Percentiles rank a stretch among this genome's conserved stretches.
Evolutionary conservation across 2,888 invertebrate genomes (phyloP).

Genomic region (Sphaeridia pumilis): DNA sequence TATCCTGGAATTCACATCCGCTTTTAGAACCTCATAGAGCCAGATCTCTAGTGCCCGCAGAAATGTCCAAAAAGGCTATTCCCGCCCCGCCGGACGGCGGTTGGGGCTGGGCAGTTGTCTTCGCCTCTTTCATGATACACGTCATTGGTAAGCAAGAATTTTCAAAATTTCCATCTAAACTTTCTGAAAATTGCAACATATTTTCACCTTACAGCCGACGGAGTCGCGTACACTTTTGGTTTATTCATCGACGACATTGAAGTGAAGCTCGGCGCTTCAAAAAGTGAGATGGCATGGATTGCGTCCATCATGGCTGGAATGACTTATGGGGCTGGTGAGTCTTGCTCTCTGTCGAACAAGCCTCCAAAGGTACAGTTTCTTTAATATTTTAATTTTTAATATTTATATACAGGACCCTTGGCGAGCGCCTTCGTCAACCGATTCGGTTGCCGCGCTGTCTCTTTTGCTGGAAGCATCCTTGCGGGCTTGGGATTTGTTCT

Average conservation of each 20-base stretch:
- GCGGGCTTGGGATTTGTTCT: slow-evolving; percentile 63
- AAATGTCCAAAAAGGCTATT: slow-evolving; percentile 5
- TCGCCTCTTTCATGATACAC: slow-evolving; percentile 94
- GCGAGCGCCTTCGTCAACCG: slow-evolving; percentile 90
- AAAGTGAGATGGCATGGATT: slow-evolving; percentile 82
- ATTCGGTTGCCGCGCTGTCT: slow-evolving; percentile 83
- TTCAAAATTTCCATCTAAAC: too few species aligned
- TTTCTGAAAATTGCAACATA: too few species aligned
- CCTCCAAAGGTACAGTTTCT: too few species aligned
- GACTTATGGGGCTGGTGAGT: slow-evolving; percentile 81
- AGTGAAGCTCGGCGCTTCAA: slow-evolving; percentile 68
- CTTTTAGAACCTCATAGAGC: too few species aligned
- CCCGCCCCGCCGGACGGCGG: slow-evolving; percentile 43
- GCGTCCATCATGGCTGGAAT: slow-evolving; percentile 88
- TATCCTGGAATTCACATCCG: too few species aligned
- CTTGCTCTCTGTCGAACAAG: too few species aligned
- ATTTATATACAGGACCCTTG: slow-evolving; percentile 84
- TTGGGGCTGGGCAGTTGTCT: slow-evolving; percentile 90
- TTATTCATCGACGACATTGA: slow-evolving; percentile 81
- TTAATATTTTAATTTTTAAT: too few species aligned
- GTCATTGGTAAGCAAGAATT: slow-evolving; percentile 69
- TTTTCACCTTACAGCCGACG: slow-evolving; percentile 66
- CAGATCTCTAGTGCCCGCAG: too few species aligned
- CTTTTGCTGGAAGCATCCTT: slow-evolving; percentile 73
- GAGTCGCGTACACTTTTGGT: slow-evolving; percentile 95